Conservation (phyloP, 2,888 invertebrate genomes). For the Platynereis dumerilii region DNA sequence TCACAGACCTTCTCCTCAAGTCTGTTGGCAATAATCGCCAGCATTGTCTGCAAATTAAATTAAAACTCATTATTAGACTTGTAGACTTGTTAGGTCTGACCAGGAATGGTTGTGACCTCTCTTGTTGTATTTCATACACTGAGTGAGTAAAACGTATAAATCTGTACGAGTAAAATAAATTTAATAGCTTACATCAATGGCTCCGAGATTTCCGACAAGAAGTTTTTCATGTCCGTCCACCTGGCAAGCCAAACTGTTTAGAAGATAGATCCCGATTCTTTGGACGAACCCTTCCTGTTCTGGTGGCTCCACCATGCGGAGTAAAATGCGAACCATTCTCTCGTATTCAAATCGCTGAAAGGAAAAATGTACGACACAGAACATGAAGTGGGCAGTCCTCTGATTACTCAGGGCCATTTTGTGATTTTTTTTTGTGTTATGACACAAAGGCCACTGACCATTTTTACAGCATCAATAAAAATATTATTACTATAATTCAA, state of each 20-base stretch:
- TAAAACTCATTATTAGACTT: too few species aligned
- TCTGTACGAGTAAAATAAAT: too few species aligned
- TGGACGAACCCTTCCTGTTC: conserved; percentile 91
- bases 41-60: conserved; percentile 74
- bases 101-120: too few species aligned
- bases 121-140: too few species aligned
- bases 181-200: conserved; percentile 67
- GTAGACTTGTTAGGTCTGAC: too few species aligned
- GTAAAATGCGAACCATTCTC: conserved; percentile 80
- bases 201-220: conserved; percentile 87
- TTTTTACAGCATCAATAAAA: too few species aligned
- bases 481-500: too few species aligned
- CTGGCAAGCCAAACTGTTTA: conserved; percentile 95
- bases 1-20: conserved; percentile 81
- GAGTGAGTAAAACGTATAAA: too few species aligned
- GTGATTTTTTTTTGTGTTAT: too few species aligned
- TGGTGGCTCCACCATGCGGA: conserved; percentile 78
- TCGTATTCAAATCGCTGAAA: conserved; percentile 87
- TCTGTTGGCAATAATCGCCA: conserved; percentile 83
- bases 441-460: too few species aligned
- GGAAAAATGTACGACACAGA: conserved; percentile 23
- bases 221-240: conserved; percentile 92
- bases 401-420: too few species aligned
- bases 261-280: conserved; percentile 89
- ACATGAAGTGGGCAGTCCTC: too few species aligned